phyloP scores from a whole-genome alignment of 2,113 vertebrate species.

The Paratilapia polleni region DNA sequence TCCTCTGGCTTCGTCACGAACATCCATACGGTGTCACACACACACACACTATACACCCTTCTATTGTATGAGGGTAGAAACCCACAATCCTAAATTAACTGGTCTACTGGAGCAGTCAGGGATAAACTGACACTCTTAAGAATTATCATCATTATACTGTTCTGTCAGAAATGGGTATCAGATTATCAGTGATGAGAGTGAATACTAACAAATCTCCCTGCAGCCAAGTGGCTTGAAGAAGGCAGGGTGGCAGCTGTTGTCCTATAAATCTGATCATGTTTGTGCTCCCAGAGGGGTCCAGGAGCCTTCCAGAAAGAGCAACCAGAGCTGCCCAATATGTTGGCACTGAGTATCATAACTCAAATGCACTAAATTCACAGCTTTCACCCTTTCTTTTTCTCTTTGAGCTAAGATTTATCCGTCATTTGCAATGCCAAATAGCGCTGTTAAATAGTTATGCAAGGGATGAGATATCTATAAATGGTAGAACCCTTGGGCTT shows the following conservation, averaged over 20 bases:
- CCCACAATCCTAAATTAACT: slow-evolving; percentile 74
- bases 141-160: slow-evolving; percentile 74
- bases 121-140: slow-evolving; percentile 74
- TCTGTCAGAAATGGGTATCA: slow-evolving; percentile 75
- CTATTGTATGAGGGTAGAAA: slow-evolving; percentile 62
- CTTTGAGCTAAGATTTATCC: slow-evolving; percentile 47
- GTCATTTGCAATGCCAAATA: slow-evolving; percentile 33
- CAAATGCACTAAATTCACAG: slow-evolving; percentile 39
- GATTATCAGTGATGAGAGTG: slow-evolving; percentile 75
- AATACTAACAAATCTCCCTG: slow-evolving; percentile 72
- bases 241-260: slow-evolving; percentile 69
- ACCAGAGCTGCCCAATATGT: slow-evolving; percentile 53
- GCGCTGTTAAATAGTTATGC: slow-evolving; percentile 27
- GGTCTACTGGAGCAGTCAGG: slow-evolving; percentile 74
- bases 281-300: slow-evolving; percentile 41
- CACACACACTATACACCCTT: slow-evolving; percentile 17
- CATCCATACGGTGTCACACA: slow-evolving; percentile 40
- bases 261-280: slow-evolving; percentile 69
- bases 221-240: slow-evolving; percentile 61
- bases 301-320: slow-evolving; percentile 67
- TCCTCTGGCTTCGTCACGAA: slow-evolving; percentile 40
- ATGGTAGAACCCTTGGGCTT: background rate
- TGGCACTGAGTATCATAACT: slow-evolving; percentile 27
- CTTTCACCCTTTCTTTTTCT: slow-evolving; percentile 31
- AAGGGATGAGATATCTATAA: slow-evolving; percentile 10